These are phyloP conservation scores for Aselliscus stoliczkanus DNA, from an alignment of 2,797 vertebrate species.

Conservation along the genomic window DNA sequence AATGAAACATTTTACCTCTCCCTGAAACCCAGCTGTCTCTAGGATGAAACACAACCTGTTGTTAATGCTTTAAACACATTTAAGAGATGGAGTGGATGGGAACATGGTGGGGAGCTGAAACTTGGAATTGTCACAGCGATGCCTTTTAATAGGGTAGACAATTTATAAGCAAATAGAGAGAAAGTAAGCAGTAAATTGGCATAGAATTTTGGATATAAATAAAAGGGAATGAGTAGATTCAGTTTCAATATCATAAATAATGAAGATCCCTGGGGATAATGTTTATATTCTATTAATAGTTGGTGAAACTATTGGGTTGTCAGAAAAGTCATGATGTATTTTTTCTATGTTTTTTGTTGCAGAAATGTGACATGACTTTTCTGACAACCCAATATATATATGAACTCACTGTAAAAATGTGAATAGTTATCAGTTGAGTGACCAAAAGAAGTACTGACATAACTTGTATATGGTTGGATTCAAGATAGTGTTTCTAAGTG, in stretches of 20 bases:
- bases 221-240: background rate
- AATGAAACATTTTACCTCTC: constrained; percentile 29
- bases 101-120: background rate
- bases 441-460: background rate
- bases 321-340: too few relatives aligned
- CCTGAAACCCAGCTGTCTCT: constrained; percentile 26
- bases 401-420: background rate
- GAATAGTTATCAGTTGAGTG: background rate
- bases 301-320: constrained; percentile 25
- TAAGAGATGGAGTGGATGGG: background rate
- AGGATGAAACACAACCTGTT: constrained; percentile 29
- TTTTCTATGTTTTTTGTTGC: too few relatives aligned
- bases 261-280: background rate
- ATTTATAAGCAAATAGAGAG: background rate
- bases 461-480: background rate
- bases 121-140: background rate
- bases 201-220: background rate
- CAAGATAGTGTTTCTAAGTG: background rate
- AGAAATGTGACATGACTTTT: too few relatives aligned
- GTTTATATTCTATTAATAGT: constrained; percentile 1
- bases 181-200: background rate
- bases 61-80: constrained; percentile 16
- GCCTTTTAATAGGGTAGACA: background rate
- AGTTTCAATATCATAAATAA: background rate
- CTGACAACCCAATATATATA: too few relatives aligned